These are phyloP conservation scores for Dorcus parallelipipedus DNA, from an alignment of 2,888 invertebrate species.

Conservation along the genomic window DNA sequence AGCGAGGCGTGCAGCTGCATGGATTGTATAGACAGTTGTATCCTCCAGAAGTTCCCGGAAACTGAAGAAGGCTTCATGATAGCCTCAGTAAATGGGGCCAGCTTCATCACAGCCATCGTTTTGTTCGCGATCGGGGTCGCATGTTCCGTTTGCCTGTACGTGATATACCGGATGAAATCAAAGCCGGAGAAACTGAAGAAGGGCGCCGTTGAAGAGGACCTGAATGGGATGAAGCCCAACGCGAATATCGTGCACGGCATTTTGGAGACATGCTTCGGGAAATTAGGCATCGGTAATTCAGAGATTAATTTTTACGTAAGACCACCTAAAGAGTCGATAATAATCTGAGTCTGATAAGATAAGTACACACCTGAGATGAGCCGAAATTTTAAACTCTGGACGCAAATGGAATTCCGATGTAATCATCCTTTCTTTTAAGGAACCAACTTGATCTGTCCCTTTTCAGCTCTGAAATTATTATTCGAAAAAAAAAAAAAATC, in stretches of 20 bases:
- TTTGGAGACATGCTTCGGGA: constrained; percentile 46
- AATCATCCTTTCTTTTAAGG: too few relatives aligned
- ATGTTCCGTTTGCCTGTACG: constrained; percentile 4
- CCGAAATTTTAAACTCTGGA: too few relatives aligned
- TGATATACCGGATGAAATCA: background rate
- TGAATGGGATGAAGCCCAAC: background rate
- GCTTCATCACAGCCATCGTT: constrained; percentile 60
- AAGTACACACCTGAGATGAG: too few relatives aligned
- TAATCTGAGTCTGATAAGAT: too few relatives aligned
- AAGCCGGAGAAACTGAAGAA: too few relatives aligned
- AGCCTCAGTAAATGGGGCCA: constrained; percentile 59
- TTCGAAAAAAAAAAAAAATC: too few relatives aligned
- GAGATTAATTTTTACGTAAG: too few relatives aligned
- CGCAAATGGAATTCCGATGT: too few relatives aligned
- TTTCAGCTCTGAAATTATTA: too few relatives aligned
- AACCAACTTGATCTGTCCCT: too few relatives aligned
- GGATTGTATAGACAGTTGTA: constrained; percentile 67
- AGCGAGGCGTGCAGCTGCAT: constrained; percentile 72
- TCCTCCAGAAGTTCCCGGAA: constrained; percentile 48
- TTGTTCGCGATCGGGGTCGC: constrained; percentile 39
- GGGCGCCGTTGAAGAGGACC: background rate
- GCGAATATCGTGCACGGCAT: constrained; percentile 9
- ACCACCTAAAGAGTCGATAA: too few relatives aligned
- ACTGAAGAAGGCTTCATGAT: constrained; percentile 54
- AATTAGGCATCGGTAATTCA: constrained; percentile 49